A percentile compares a stretch with the other conserved stretches of the same genome.
phyloP scores from a whole-genome alignment of 2,113 vertebrate species.

The Istiophorus platypterus region DNA sequence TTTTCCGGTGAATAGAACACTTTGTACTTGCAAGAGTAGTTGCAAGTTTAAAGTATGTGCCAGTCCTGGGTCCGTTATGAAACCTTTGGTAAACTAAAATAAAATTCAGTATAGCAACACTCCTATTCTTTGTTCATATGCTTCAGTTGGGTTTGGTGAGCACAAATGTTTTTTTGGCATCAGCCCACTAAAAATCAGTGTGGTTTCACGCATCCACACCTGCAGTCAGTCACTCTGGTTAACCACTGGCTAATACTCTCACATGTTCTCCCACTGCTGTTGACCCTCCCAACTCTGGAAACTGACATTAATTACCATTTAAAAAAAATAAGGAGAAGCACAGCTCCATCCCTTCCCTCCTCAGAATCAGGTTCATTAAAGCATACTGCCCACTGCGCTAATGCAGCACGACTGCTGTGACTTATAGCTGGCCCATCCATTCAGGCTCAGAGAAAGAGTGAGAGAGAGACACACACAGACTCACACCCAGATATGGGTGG shows the following conservation, averaged over 20 bases:
- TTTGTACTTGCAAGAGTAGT: slow-evolving; percentile 10
- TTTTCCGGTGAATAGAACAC: slow-evolving; percentile 36
- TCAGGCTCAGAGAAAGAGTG: slow-evolving; percentile 16
- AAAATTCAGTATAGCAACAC: background rate
- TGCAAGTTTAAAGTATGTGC: background rate
- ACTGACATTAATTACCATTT: slow-evolving; percentile 57
- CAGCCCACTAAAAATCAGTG: background rate
- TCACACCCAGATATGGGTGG: slow-evolving; percentile 1
- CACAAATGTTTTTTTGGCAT: background rate
- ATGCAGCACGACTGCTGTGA: slow-evolving; percentile 50
- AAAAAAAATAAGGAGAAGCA: slow-evolving; percentile 33
- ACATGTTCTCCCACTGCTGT: background rate
- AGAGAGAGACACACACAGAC: slow-evolving; percentile 1
- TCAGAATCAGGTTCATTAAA: slow-evolving; percentile 49
- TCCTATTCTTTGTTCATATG: background rate
- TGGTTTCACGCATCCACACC: background rate
- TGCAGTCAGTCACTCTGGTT: slow-evolving; percentile 41
- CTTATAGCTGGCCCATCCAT: slow-evolving; percentile 40
- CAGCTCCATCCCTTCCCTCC: background rate
- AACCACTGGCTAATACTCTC: background rate
- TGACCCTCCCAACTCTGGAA: slow-evolving; percentile 16
- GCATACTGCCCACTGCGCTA: slow-evolving; percentile 4
- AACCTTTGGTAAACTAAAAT: background rate
- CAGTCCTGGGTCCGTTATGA: background rate
- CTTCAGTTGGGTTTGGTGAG: background rate